These are phyloP conservation scores for Artemisiospiza belli DNA, from an alignment of 2,113 vertebrate genomes.

Conservation along the genomic window DNA sequence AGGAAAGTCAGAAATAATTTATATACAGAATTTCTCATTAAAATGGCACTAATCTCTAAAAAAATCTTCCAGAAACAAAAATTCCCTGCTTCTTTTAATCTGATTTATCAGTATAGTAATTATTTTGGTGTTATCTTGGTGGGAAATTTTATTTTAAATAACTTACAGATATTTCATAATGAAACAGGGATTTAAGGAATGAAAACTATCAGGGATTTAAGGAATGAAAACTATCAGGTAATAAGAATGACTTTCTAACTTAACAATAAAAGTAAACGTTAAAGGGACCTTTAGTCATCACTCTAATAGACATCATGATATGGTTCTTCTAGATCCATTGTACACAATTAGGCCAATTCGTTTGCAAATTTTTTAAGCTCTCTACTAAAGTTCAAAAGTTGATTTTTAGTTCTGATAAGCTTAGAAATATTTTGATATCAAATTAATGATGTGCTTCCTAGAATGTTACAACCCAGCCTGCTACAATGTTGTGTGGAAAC, in stretches of 20 bases:
- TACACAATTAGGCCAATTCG: neutral
- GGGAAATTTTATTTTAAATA: neutral
- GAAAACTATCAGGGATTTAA: too few species aligned
- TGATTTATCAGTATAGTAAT: neutral
- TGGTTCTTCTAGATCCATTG: neutral
- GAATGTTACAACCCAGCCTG: neutral
- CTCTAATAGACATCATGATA: neutral
- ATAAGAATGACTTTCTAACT: neutral
- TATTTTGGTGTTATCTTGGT: neutral
- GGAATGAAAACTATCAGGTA: neutral
- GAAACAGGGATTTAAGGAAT: neutral
- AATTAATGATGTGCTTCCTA: neutral
- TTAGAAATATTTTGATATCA: neutral
- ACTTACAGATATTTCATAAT: neutral
- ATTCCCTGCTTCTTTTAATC: neutral
- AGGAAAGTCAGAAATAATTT: constrained; percentile 10
- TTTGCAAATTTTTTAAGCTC: neutral
- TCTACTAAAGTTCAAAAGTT: neutral
- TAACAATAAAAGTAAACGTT: neutral
- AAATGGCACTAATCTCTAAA: constrained; percentile 15
- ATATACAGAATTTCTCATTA: neutral
- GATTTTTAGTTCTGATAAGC: neutral
- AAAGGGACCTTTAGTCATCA: neutral
- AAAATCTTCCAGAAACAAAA: constrained; percentile 16
- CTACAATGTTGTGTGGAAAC: neutral